Conservation (phyloP, 2,113 vertebrate species). For the Sterrhoptilus dennistouni region DNA sequence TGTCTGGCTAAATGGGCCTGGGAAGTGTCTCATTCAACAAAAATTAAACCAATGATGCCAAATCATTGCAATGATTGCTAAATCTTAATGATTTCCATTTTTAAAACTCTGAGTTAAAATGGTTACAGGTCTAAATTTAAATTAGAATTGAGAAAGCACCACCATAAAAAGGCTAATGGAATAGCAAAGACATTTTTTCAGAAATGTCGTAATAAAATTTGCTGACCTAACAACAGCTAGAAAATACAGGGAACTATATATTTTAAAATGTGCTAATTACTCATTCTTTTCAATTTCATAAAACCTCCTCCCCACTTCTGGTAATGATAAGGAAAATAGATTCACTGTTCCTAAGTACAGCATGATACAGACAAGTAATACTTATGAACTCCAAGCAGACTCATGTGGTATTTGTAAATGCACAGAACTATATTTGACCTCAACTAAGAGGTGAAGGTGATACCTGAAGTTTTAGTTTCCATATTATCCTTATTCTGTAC, state of each 20-base stretch:
- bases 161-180: background rate
- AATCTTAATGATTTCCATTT: background rate
- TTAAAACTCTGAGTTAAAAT: background rate
- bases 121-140: background rate
- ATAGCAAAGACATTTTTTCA: background rate
- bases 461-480: background rate
- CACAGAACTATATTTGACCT: background rate
- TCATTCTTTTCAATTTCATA: background rate
- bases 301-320: background rate
- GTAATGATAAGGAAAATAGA: background rate
- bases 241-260: background rate
- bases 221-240: background rate
- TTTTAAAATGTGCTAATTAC: background rate
- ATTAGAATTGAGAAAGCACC: background rate
- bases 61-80: background rate
- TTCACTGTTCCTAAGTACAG: background rate
- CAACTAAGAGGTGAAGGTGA: background rate
- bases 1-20: background rate
- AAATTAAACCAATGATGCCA: background rate
- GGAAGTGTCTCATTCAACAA: fast-evolving
- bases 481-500: background rate
- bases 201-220: background rate
- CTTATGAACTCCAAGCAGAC: background rate
- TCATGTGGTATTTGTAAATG: background rate
- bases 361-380: background rate